Evolutionary conservation across 2,797 vertebrate genomes (phyloP).

Genomic region (Lemur catta): DNA sequence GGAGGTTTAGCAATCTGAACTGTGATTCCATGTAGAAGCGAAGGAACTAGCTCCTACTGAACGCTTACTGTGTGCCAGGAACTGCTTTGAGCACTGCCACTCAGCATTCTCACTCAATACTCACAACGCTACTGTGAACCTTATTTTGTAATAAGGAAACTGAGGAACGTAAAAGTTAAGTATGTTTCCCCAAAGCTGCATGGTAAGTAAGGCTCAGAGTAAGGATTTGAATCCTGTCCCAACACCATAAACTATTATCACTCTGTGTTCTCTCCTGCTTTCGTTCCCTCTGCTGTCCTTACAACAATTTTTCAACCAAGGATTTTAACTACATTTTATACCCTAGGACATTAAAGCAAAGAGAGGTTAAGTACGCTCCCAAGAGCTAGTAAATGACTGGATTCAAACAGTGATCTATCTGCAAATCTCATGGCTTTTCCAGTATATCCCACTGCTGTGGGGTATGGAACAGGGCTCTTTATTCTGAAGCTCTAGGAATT

Average conservation of each 20-base stretch:
- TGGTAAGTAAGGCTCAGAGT: neutral
- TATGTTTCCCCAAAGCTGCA: neutral
- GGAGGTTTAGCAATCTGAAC: neutral
- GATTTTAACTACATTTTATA: neutral
- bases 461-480: neutral
- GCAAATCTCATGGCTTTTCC: neutral
- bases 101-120: neutral
- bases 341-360: neutral
- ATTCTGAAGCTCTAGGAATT: neutral
- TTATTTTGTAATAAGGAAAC: neutral
- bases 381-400: neutral
- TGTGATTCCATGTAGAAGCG: neutral
- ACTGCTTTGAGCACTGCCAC: neutral
- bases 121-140: neutral
- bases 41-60: neutral
- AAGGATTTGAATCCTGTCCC: neutral
- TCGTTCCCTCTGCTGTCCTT: neutral
- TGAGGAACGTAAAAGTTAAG: neutral
- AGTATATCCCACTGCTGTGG: neutral
- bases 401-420: neutral
- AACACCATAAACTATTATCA: neutral
- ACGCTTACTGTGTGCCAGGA: neutral
- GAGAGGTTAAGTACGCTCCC: neutral
- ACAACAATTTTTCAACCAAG: neutral
- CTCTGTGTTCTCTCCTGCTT: neutral